These are phyloP conservation scores for Muscidifurax raptorellus DNA, from an alignment of 1,140 invertebrate genomes.

Conservation along the genomic window DNA sequence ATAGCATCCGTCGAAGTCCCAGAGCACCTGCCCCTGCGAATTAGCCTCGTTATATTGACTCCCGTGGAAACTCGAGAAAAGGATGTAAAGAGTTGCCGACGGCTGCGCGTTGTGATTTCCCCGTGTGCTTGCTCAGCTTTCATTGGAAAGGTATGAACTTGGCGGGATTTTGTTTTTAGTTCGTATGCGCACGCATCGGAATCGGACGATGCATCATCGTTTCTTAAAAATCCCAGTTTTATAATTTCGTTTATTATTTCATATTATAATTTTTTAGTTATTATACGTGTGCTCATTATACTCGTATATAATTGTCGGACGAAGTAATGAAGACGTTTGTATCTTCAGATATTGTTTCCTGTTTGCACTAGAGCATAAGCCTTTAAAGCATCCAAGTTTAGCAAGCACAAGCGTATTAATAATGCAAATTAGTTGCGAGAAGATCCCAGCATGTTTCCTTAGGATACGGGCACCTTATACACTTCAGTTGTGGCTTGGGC, in stretches of 20 bases:
- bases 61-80: background rate
- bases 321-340: background rate
- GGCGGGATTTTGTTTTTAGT: too few species aligned
- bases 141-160: background rate
- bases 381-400: background rate
- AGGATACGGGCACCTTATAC: background rate
- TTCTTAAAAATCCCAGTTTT: too few species aligned
- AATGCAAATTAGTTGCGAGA: constrained; percentile 6
- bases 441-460: background rate
- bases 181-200: too few species aligned
- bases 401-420: constrained; percentile 4
- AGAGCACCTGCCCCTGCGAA: background rate
- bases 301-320: too few species aligned
- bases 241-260: too few species aligned
- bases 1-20: background rate
- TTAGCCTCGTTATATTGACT: constrained; percentile 17
- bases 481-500: background rate
- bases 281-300: too few species aligned
- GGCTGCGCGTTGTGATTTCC: background rate
- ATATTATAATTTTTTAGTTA: too few species aligned
- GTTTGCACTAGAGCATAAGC: too few species aligned
- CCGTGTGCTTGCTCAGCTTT: background rate
- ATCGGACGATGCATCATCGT: too few species aligned
- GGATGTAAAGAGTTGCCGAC: background rate
- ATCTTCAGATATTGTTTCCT: background rate